phyloP scores from a whole-genome alignment of 2,113 vertebrate species.

The Axis porcinus region DNA sequence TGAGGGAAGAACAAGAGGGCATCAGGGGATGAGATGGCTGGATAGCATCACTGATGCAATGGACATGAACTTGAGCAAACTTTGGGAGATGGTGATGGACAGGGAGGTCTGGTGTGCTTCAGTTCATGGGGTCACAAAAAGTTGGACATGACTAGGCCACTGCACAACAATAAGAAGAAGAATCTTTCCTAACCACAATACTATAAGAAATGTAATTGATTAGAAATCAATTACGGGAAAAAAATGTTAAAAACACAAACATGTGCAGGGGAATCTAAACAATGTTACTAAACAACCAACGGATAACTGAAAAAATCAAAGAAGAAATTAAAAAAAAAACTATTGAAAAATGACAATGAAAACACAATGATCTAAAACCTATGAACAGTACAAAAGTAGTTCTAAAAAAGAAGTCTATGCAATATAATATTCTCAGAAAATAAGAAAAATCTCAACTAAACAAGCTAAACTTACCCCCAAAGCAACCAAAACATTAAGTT shows the following conservation, averaged over 20 bases:
- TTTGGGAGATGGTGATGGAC: not conserved
- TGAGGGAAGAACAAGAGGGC: not conserved
- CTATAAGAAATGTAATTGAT: not conserved
- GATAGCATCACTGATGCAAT: not conserved
- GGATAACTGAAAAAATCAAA: not conserved
- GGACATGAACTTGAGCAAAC: not conserved
- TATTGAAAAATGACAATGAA: not conserved
- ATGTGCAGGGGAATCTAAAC: not conserved
- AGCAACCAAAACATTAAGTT: not conserved
- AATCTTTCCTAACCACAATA: not conserved
- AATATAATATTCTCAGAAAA: not conserved
- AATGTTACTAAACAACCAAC: not conserved
- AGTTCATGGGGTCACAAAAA: not conserved
- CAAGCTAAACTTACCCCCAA: not conserved
- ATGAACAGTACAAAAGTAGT: not conserved
- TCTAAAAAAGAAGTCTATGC: not conserved
- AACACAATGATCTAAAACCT: not conserved
- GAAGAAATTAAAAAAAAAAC: not conserved
- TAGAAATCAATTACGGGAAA: not conserved
- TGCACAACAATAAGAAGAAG: not conserved
- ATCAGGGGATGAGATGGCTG: not conserved
- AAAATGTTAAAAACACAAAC: not conserved
- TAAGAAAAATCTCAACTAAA: not conserved
- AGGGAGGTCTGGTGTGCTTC: not conserved
- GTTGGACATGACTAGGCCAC: not conserved